Conservation (phyloP, 2,113 vertebrate genomes). For the Pollimyrus isidori region DNA sequence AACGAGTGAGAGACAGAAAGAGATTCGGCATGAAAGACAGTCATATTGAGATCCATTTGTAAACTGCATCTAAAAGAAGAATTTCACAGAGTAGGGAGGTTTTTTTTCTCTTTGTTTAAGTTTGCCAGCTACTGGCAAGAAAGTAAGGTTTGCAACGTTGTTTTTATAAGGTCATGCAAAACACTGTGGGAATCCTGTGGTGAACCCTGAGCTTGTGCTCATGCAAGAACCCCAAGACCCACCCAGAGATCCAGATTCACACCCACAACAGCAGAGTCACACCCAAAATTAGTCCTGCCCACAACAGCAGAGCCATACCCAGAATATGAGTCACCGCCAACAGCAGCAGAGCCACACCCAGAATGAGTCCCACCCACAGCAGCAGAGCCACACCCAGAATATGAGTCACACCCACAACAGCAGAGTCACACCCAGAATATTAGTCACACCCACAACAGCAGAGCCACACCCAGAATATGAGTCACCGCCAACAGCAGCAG, state of each 20-base stretch:
- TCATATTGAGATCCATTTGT: constrained; percentile 11
- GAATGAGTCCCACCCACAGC: too few species aligned
- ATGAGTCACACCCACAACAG: too few species aligned
- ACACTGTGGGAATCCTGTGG: neutral
- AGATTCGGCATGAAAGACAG: constrained; percentile 31
- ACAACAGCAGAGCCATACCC: neutral
- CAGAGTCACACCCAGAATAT: too few species aligned
- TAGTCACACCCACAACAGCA: neutral
- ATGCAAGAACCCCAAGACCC: neutral
- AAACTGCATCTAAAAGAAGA: constrained; percentile 7
- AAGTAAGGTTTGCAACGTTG: neutral
- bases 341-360: neutral
- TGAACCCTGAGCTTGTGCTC: neutral
- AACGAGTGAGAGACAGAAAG: constrained; percentile 11
- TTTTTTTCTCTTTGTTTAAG: constrained; percentile 13
- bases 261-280: neutral
- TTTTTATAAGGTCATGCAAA: neutral
- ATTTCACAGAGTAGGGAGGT: neutral
- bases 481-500: neutral
- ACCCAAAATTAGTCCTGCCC: neutral
- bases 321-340: neutral
- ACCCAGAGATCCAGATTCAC: neutral
- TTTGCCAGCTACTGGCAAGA: constrained; percentile 3
- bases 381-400: too few species aligned
- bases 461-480: neutral